These are phyloP conservation scores for Ibycter americanus DNA, from an alignment of 2,797 vertebrate species.

Conservation along the genomic window DNA sequence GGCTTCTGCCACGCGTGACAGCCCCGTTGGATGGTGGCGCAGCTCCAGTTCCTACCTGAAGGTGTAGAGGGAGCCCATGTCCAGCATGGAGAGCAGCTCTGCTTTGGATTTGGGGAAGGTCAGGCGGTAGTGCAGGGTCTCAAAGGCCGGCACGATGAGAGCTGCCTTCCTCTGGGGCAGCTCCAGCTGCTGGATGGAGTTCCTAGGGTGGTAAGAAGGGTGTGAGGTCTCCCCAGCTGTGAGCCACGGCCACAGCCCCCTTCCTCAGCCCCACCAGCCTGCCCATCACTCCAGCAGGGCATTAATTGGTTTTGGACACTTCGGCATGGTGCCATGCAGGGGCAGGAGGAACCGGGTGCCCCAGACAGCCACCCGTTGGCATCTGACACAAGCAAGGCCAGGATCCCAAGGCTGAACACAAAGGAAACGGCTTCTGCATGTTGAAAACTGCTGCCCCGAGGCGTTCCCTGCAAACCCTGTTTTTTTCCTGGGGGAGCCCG, in stretches of 20 bases:
- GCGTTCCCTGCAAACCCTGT: not conserved
- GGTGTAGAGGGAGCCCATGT: slow-evolving; percentile 91
- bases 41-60: slow-evolving; percentile 84
- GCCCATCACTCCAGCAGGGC: not conserved
- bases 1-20: not conserved
- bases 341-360: not conserved
- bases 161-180: slow-evolving; percentile 86
- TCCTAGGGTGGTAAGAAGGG: slow-evolving; percentile 68
- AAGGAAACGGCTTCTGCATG: not conserved
- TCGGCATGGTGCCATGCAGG: not conserved
- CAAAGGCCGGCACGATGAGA: slow-evolving; percentile 94
- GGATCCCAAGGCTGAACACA: not conserved
- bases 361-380: not conserved
- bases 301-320: not conserved
- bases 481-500: not conserved
- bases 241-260: not conserved
- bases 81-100: slow-evolving; percentile 93
- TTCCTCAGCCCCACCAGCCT: not conserved
- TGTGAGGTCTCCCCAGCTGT: not conserved
- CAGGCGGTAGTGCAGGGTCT: slow-evolving; percentile 91
- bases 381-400: not conserved
- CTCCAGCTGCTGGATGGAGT: slow-evolving; percentile 87
- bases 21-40: rapidly evolving
- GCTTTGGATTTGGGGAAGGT: slow-evolving; percentile 95
- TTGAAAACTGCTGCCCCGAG: not conserved